A percentile compares a stretch with the other conserved stretches of the same genome.
Conservation (phyloP, 2,888 invertebrate genomes). For the Rhagium mordax region DNA sequence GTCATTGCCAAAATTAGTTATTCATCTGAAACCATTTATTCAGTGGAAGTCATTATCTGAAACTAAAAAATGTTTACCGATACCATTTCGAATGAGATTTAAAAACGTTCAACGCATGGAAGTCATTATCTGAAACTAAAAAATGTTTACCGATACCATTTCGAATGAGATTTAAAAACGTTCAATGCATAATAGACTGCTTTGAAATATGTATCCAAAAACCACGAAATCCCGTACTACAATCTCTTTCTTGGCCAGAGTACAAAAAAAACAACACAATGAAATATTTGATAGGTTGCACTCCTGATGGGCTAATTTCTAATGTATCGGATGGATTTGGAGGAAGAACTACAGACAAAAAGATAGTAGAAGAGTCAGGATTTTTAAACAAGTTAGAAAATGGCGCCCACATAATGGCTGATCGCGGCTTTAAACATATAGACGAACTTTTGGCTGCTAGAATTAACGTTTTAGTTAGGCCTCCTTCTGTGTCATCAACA, state of each 20-base stretch:
- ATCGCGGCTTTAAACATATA: constrained; percentile 50
- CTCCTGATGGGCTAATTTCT: constrained; percentile 52
- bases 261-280: constrained; percentile 58
- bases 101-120: too few species aligned
- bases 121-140: too few species aligned
- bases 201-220: constrained; percentile 55
- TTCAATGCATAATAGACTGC: constrained; percentile 47
- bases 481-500: constrained; percentile 39
- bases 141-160: too few species aligned
- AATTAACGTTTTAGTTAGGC: constrained; percentile 38
- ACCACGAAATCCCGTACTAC: constrained; percentile 52
- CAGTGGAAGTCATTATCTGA: too few species aligned
- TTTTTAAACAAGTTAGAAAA: constrained; percentile 43
- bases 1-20: too few species aligned
- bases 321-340: constrained; percentile 54
- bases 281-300: constrained; percentile 58
- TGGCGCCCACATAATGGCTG: constrained; percentile 28
- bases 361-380: constrained; percentile 46
- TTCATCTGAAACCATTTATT: too few species aligned
- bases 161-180: too few species aligned
- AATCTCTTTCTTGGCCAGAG: constrained; percentile 57
- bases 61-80: too few species aligned
- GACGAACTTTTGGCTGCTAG: constrained; percentile 30
- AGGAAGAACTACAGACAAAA: constrained; percentile 46
- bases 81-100: too few species aligned